Conservation (phyloP, 2,888 invertebrate genomes). For the Hemaris fuciformis region DNA sequence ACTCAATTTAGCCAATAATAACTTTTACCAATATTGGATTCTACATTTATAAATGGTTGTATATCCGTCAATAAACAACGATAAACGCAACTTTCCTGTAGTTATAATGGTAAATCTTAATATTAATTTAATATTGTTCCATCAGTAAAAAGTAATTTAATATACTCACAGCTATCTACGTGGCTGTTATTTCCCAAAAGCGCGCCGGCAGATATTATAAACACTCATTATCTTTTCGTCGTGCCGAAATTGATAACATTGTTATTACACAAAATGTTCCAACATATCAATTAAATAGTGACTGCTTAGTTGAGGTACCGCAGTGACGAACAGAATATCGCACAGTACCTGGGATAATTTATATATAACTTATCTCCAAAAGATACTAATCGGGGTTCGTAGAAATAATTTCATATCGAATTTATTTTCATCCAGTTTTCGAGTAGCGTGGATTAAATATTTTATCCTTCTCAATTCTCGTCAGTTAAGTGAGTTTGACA, state of each 20-base stretch:
- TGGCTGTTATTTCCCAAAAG: constrained; percentile 5
- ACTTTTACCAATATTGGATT: too few relatives aligned
- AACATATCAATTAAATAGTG: background rate
- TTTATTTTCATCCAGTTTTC: background rate
- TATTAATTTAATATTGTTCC: background rate
- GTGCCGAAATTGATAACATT: constrained; percentile 8
- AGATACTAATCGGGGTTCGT: background rate
- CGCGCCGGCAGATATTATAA: constrained; percentile 12
- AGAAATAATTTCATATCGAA: background rate
- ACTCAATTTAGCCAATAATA: too few relatives aligned
- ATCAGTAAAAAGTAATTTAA: background rate
- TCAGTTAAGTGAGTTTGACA: background rate
- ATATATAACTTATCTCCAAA: background rate
- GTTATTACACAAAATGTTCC: constrained; percentile 1
- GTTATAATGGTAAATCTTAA: too few relatives aligned
- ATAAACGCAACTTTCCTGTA: too few relatives aligned
- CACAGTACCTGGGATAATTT: background rate
- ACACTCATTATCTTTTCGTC: constrained; percentile 13
- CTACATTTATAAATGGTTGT: too few relatives aligned
- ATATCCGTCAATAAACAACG: too few relatives aligned
- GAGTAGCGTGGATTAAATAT: background rate
- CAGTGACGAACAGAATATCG: background rate
- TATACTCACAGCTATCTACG: background rate
- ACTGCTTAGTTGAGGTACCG: background rate
- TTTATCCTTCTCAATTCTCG: background rate